Percentiles rank a stretch among this genome's conserved stretches.
These are phyloP conservation scores for Mus spretus DNA, from an alignment of 2,797 vertebrate genomes.

Conservation along the genomic window DNA sequence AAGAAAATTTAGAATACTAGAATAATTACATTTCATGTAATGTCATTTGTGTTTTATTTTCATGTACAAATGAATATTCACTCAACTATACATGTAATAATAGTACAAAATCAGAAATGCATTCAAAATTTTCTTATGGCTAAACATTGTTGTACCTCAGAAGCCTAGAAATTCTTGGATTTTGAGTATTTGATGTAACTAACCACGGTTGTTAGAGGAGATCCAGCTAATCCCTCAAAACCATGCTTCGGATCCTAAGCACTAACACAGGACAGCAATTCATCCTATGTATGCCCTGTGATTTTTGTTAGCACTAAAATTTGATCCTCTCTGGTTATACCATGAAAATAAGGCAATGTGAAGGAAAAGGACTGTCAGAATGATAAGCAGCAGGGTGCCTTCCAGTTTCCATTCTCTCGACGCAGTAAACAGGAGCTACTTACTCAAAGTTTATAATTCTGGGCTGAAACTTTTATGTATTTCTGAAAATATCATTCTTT, in stretches of 20 bases:
- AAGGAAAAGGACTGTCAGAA: not conserved
- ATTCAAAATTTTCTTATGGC: not conserved
- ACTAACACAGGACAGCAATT: not conserved
- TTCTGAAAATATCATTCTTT: conserved; percentile 31
- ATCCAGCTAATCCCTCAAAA: not conserved
- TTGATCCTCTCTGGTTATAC: not conserved
- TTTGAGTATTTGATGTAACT: not conserved
- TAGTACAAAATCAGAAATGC: conserved; percentile 13
- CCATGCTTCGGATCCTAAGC: not conserved
- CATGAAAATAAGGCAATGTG: not conserved
- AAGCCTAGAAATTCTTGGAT: not conserved
- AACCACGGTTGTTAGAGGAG: not conserved
- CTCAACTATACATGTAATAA: not conserved
- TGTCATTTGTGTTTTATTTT: conserved; percentile 16
- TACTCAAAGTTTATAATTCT: not conserved
- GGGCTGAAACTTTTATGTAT: conserved; percentile 13
- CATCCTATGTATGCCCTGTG: not conserved
- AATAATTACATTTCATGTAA: conserved; percentile 19
- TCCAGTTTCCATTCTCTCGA: not conserved
- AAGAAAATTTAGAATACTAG: conserved; percentile 30
- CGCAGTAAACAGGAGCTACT: not conserved
- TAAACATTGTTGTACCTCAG: not conserved
- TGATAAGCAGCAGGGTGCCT: not conserved
- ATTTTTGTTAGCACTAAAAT: conserved; percentile 5
- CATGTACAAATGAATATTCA: not conserved